A percentile compares a stretch with the other conserved stretches of the same genome.
Evolutionary conservation across 2,113 vertebrate species (phyloP).

Genomic region (Eretmochelys imbricata): DNA sequence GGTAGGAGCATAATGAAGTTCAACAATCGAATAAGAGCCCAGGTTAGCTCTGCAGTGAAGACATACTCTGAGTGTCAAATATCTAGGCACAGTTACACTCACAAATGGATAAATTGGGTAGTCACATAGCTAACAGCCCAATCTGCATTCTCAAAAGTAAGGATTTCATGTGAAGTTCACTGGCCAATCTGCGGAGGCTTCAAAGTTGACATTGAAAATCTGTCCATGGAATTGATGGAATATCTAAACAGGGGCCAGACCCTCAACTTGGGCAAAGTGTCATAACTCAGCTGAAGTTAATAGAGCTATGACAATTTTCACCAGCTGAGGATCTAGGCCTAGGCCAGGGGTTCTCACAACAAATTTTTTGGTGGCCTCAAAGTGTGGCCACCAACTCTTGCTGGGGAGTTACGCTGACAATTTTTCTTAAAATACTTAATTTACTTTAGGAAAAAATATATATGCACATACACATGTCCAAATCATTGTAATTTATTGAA

Average conservation of each 20-base stretch:
- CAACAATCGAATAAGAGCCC: background rate
- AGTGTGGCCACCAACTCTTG: no score
- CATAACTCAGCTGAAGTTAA: background rate
- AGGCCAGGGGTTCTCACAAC: no score
- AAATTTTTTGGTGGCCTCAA: no score
- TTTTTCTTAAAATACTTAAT: no score
- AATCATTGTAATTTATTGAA: no score
- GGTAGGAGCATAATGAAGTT: background rate
- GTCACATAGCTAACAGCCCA: background rate
- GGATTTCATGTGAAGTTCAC: background rate
- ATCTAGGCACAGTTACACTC: background rate
- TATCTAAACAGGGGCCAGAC: background rate
- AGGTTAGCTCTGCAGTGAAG: background rate
- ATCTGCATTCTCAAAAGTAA: background rate
- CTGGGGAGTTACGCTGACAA: no score
- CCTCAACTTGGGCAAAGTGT: background rate
- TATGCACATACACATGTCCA: no score
- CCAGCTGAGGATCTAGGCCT: background rate
- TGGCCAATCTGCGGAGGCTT: background rate
- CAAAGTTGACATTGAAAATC: conserved; percentile 14
- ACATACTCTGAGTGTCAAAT: conserved; percentile 11
- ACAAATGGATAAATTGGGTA: background rate
- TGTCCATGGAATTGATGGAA: background rate
- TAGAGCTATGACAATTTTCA: background rate
- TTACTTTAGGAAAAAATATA: no score